Conservation (phyloP, 2,888 invertebrate species). For the Drosophila kambysellisi region DNA sequence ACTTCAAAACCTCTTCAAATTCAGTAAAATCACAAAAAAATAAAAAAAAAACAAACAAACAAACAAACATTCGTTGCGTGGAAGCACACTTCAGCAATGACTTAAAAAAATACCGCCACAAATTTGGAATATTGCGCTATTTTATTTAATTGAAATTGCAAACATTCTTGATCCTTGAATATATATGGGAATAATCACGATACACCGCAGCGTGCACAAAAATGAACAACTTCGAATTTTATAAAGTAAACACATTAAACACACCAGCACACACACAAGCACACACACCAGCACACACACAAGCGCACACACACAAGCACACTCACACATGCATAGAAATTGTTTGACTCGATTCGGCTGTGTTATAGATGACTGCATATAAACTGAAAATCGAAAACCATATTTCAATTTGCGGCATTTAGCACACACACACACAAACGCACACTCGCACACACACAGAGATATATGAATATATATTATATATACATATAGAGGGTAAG, state of each 20-base stretch:
- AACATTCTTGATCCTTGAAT: not conserved
- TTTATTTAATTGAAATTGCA: not conserved
- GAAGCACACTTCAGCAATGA: not conserved
- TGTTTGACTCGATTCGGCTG: conserved; percentile 55
- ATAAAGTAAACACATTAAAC: conserved; percentile 76
- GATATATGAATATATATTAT: not conserved
- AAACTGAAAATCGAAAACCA: conserved; percentile 81
- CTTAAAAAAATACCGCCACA: not conserved
- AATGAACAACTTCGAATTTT: conserved; percentile 69
- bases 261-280: conserved; percentile 25
- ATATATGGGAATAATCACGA: not conserved
- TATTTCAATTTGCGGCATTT: conserved; percentile 81
- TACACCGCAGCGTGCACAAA: conserved; percentile 35
- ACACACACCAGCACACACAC: conserved; percentile 12
- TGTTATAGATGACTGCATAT: conserved; percentile 78
- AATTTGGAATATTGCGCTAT: not conserved
- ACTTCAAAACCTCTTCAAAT: conserved; percentile 29
- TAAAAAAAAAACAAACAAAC: not conserved
- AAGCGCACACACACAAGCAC: conserved; percentile 20
- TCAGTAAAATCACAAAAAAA: too few species aligned
- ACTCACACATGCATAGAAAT: conserved; percentile 19
- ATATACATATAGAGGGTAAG: conserved; percentile 23
- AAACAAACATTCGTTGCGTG: not conserved
- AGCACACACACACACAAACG: conserved; percentile 59
- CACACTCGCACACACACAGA: conserved; percentile 36